A percentile compares a stretch with the other conserved stretches of the same genome.
These are phyloP conservation scores for Odontomyia ornata DNA, from an alignment of 2,888 invertebrate species.

Conservation along the genomic window DNA sequence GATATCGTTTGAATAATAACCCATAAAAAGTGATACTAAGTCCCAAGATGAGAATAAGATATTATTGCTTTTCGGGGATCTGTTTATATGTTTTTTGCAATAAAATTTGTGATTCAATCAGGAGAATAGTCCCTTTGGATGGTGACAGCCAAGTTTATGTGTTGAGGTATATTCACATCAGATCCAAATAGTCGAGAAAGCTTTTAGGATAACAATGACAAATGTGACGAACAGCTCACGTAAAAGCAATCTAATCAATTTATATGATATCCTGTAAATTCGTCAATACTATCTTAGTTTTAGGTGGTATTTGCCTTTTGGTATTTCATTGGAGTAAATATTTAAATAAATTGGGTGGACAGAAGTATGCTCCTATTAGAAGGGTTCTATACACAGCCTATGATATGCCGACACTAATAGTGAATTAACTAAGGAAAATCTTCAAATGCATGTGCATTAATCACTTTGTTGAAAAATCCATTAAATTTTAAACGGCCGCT, in stretches of 20 bases:
- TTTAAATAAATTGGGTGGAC: too few species aligned
- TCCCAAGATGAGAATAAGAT: not conserved
- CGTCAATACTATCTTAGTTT: not conserved
- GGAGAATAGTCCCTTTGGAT: slow-evolving; percentile 11
- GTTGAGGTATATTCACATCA: too few species aligned
- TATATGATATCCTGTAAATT: slow-evolving; percentile 35
- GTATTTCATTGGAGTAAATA: too few species aligned
- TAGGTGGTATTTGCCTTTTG: not conserved
- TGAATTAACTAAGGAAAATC: too few species aligned
- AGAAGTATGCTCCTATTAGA: too few species aligned
- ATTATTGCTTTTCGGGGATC: not conserved
- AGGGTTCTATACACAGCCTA: too few species aligned
- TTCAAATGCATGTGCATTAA: too few species aligned
- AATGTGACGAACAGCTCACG: slow-evolving; percentile 37
- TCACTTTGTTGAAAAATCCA: too few species aligned
- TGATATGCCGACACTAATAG: too few species aligned
- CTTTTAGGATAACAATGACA: slow-evolving; percentile 11
- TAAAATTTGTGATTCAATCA: slow-evolving; percentile 37
- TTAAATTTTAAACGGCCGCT: too few species aligned
- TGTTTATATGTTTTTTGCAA: slow-evolving; percentile 24
- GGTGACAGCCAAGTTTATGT: not conserved
- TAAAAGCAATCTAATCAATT: slow-evolving; percentile 36
- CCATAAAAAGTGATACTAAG: slow-evolving; percentile 30
- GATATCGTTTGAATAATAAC: slow-evolving; percentile 37
- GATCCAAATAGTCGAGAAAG: too few species aligned